Conservation (phyloP, 2,888 invertebrate genomes). For the Pheosia tremula region DNA sequence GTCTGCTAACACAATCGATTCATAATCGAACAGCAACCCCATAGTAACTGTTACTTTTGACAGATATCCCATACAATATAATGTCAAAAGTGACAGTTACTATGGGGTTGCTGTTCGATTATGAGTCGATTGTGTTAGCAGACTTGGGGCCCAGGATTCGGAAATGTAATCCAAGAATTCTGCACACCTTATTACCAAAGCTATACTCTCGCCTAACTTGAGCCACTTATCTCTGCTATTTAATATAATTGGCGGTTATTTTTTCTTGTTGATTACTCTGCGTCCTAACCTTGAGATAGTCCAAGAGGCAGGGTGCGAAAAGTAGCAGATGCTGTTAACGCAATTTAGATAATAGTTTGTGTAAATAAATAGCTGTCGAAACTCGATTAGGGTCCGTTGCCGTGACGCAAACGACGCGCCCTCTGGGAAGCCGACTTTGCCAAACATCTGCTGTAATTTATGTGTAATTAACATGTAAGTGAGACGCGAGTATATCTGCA, state of each 20-base stretch:
- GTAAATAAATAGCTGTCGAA: slow-evolving; percentile 80
- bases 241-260: not conserved
- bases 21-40: too few species aligned
- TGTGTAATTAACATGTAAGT: slow-evolving; percentile 25
- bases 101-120: too few species aligned
- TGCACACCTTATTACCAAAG: too few species aligned
- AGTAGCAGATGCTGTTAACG: slow-evolving; percentile 78
- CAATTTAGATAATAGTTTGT: slow-evolving; percentile 81
- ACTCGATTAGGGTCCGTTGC: slow-evolving; percentile 72
- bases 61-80: too few species aligned
- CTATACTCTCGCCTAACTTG: too few species aligned
- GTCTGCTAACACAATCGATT: too few species aligned
- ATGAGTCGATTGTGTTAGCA: too few species aligned
- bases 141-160: too few species aligned
- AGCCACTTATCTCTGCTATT: too few species aligned
- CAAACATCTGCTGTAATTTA: slow-evolving; percentile 66
- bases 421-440: slow-evolving; percentile 60
- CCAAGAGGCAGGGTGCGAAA: slow-evolving; percentile 66
- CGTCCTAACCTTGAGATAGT: slow-evolving; percentile 51
- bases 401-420: slow-evolving; percentile 46
- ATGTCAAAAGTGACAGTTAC: too few species aligned
- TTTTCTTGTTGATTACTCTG: slow-evolving; percentile 32
- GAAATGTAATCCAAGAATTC: too few species aligned
- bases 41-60: too few species aligned
- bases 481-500: not conserved